Conservation (phyloP, 2,888 invertebrate genomes). For the Parasteatoda lunata region DNA sequence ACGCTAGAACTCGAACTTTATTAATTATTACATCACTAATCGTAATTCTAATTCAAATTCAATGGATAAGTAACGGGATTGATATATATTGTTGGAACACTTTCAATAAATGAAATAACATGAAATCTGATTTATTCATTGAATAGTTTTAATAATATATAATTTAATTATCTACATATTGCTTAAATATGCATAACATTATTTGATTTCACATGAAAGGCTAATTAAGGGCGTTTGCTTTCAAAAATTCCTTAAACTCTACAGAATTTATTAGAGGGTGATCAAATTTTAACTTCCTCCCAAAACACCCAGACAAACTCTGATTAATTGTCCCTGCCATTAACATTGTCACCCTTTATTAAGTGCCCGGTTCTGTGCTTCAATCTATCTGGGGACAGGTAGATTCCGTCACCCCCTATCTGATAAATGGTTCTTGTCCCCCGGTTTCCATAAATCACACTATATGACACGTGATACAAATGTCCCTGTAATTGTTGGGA, state of each 20-base stretch:
- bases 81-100: no score
- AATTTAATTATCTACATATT: no score
- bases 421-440: conserved; percentile 41
- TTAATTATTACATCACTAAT: no score
- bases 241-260: no score
- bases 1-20: no score
- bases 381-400: conserved; percentile 61
- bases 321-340: conserved; percentile 57
- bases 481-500: conserved; percentile 27
- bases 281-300: background rate
- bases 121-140: no score
- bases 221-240: background rate
- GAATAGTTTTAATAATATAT: no score
- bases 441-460: conserved; percentile 56
- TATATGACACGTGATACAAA: conserved; percentile 28
- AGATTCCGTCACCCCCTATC: conserved; percentile 13
- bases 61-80: no score
- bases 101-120: no score
- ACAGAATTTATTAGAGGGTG: no score
- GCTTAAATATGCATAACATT: no score
- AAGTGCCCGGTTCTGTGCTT: conserved; percentile 48
- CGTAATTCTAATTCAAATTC: no score
- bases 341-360: conserved; percentile 66
- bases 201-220: background rate
- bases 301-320: conserved; percentile 21